Evolutionary conservation across 2,888 invertebrate genomes (phyloP), one percentile per base, ranked within the genome.

Genomic region (Caenorhabditis sp.): DNA sequence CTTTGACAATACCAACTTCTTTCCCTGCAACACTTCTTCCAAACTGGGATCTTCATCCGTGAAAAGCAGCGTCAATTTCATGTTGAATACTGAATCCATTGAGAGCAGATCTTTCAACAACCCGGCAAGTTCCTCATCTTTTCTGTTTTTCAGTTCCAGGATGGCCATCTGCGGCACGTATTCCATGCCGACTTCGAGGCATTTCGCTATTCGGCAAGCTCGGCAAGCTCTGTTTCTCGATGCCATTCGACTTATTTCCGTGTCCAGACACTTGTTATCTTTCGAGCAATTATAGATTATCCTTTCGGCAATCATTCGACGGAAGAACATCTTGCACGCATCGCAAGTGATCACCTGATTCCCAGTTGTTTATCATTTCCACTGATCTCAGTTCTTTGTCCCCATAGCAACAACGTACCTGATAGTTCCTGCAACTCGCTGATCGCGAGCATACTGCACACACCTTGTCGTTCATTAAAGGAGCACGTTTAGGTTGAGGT

Each of bases 141-240:
- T 58, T 20, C 28, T n/a, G 58, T 69, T 58, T 15, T 35, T 47
- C 0, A 69, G 32, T n/a, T 69, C 58, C 22, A 58, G 22, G 2
- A 32, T 9, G 1, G 22, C 32, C 20, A 20, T 35, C 56, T 11
- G 47, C 28, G 8, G 22, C 6, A 40, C 6, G 13, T 40, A 40
- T 13, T 40, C 40, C 40, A 40, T 40, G 2, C 40, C 40, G 6
- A 13, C 2, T 13, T 40, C 9, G 2, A 40, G 40, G 13, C 40
- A 40, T 13, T 40, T 40, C 13, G 13, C 11, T 11, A 40, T 8
- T 2, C 40, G 40, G 13, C 40, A 40, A 11, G 40, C 6, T 13
- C 40, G 40, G 13, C 40, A 40, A 6, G 13, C 13, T 13, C 40
- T 8, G 2, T 40, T 40, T 40, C 11, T 13, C 6, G 9, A 11